These are phyloP conservation scores for Norana najaformis DNA, from an alignment of 2,888 invertebrate species.

Conservation along the genomic window DNA sequence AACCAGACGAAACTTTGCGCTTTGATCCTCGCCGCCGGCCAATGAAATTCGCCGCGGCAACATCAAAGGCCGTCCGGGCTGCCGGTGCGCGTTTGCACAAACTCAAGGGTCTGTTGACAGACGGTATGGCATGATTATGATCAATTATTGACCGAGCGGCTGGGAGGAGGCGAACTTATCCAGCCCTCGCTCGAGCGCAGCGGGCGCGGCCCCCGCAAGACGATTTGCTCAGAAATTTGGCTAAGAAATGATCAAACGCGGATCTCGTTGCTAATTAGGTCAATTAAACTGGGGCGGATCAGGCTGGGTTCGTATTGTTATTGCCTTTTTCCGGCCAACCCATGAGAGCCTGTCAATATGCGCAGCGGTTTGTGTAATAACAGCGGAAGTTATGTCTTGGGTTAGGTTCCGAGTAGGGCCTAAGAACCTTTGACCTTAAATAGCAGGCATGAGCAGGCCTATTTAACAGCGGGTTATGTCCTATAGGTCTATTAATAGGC, in stretches of 20 bases:
- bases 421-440: not conserved
- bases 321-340: conserved; percentile 19
- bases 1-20: conserved; percentile 22
- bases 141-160: conserved; percentile 19
- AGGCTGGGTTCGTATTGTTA: conserved; percentile 7
- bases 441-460: not conserved
- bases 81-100: conserved; percentile 25
- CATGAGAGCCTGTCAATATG: not conserved
- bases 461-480: not conserved
- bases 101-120: conserved; percentile 26
- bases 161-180: conserved; percentile 24
- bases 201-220: not conserved
- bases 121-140: conserved; percentile 23
- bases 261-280: not conserved
- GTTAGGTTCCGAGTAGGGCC: not conserved
- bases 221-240: not conserved
- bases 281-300: conserved; percentile 24
- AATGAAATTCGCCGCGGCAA: conserved; percentile 16
- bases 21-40: conserved; percentile 26
- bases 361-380: not conserved
- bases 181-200: not conserved
- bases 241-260: conserved; percentile 25
- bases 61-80: conserved; percentile 14
- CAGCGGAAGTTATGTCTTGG: not conserved
- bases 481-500: not conserved